A percentile compares a stretch with the other conserved stretches of the same genome.
Conservation (phyloP, 1,140 invertebrate genomes). For the Zelostemma sp. region DNA sequence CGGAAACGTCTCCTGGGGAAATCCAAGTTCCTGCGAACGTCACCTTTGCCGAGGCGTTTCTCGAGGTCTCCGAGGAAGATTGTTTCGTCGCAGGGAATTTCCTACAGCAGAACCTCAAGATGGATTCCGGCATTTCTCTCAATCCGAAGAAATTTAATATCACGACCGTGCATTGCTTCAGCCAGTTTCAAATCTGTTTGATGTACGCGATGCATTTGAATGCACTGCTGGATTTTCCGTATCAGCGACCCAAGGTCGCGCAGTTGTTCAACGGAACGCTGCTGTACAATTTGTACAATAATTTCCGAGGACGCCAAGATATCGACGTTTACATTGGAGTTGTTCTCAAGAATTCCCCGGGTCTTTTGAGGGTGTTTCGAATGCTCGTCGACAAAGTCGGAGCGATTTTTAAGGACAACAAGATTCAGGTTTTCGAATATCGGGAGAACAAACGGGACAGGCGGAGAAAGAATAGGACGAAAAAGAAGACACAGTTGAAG, state of each 20-base stretch:
- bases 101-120: slow-evolving; percentile 75
- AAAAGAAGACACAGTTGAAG: slow-evolving; percentile 5
- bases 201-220: slow-evolving; percentile 76
- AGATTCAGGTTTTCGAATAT: slow-evolving; percentile 1
- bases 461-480: background rate
- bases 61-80: slow-evolving; percentile 69
- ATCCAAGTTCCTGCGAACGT: slow-evolving; percentile 9
- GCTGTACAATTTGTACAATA: slow-evolving; percentile 78
- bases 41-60: slow-evolving; percentile 41
- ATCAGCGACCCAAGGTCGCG: slow-evolving; percentile 69
- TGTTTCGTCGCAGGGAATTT: slow-evolving; percentile 73
- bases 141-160: slow-evolving; percentile 75
- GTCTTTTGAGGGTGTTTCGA: slow-evolving; percentile 67
- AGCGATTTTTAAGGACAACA: slow-evolving; percentile 20
- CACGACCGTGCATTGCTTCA: slow-evolving; percentile 76
- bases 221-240: slow-evolving; percentile 73
- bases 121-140: slow-evolving; percentile 71
- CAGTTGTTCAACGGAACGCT: slow-evolving; percentile 80
- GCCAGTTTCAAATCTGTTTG: slow-evolving; percentile 80
- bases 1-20: background rate
- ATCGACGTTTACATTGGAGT: slow-evolving; percentile 9
- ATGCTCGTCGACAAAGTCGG: slow-evolving; percentile 38
- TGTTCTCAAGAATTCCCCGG: slow-evolving; percentile 68
- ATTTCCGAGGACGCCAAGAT: no score
- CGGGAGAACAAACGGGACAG: slow-evolving; percentile 11